phyloP scores from a whole-genome alignment of 1,140 invertebrate species.

The Cotesia vestalis region DNA sequence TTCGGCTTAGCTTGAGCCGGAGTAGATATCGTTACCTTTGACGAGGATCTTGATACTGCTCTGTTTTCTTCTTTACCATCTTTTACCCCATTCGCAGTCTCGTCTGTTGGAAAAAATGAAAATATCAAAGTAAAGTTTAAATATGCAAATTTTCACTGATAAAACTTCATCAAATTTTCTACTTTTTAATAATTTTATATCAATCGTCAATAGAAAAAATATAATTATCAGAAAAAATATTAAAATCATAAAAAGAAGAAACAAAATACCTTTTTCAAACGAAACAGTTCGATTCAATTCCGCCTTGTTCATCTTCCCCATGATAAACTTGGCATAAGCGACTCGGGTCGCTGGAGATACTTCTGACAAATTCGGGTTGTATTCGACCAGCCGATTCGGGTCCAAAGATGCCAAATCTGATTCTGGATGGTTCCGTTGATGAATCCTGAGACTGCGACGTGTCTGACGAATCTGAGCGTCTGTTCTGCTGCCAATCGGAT shows the following conservation, averaged over 20 bases:
- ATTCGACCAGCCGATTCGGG: constrained; percentile 76
- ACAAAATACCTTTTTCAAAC: constrained; percentile 6
- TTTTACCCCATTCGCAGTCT: neutral
- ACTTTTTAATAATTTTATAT: too few relatives aligned
- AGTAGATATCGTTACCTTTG: too few relatives aligned
- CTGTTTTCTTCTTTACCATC: neutral
- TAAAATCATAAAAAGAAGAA: neutral
- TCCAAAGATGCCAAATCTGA: constrained; percentile 71
- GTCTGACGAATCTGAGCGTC: constrained; percentile 71
- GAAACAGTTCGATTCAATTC: constrained; percentile 1
- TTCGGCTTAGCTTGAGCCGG: neutral
- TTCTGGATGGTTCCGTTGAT: constrained; percentile 72
- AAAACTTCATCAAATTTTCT: too few relatives aligned
- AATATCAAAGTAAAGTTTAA: neutral
- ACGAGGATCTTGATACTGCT: too few relatives aligned
- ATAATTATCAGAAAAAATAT: too few relatives aligned
- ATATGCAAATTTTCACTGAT: too few relatives aligned
- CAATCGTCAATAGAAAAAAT: too few relatives aligned
- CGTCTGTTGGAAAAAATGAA: neutral
- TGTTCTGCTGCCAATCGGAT: constrained; percentile 81
- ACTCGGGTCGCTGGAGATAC: constrained; percentile 79
- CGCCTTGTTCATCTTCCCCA: constrained; percentile 63
- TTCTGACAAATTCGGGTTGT: constrained; percentile 80
- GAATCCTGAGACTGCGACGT: constrained; percentile 74
- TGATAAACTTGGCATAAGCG: constrained; percentile 88